Percentiles rank a stretch among this genome's conserved stretches.
These are phyloP conservation scores for Setipinna tenuifilis DNA, from an alignment of 2,797 vertebrate genomes.

Conservation along the genomic window DNA sequence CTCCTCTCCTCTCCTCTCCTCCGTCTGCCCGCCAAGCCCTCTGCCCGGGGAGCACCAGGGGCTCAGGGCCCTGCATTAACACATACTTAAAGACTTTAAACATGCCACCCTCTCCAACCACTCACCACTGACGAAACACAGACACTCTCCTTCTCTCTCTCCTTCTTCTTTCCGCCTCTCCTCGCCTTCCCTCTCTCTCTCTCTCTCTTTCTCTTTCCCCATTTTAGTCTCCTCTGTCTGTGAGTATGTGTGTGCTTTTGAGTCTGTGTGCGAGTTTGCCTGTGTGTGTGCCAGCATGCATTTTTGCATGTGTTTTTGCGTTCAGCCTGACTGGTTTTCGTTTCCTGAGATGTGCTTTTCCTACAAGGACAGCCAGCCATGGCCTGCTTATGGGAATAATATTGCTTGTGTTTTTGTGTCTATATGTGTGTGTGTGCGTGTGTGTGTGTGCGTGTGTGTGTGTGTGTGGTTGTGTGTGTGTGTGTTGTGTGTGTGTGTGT, in stretches of 20 bases:
- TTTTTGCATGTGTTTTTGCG: conserved; percentile 24
- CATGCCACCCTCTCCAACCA: conserved; percentile 41
- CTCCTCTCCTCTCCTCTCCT: not conserved
- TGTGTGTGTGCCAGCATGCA: conserved; percentile 13
- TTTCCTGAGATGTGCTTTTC: conserved; percentile 53
- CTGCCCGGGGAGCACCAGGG: conserved; percentile 4
- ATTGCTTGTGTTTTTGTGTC: not conserved
- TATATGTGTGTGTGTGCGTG: not conserved
- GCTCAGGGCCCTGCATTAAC: conserved; percentile 49
- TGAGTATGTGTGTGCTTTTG: not conserved
- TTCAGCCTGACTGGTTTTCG: conserved; percentile 52
- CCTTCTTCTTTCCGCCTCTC: not conserved
- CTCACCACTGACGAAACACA: conserved; percentile 60
- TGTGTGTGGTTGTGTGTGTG: not conserved
- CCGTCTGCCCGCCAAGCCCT: conserved; percentile 35
- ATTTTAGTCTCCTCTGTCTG: not conserved
- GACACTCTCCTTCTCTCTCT: conserved; percentile 31
- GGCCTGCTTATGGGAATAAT: conserved; percentile 43
- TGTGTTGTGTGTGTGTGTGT: not conserved
- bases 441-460: not conserved
- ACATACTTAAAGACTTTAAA: conserved; percentile 58
- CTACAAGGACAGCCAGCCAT: conserved; percentile 50
- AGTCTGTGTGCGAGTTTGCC: not conserved
- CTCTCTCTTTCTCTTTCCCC: not conserved
- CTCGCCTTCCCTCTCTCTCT: not conserved